These are phyloP conservation scores for Drosophila quinaria DNA, from an alignment of 2,888 invertebrate genomes.

Conservation along the genomic window DNA sequence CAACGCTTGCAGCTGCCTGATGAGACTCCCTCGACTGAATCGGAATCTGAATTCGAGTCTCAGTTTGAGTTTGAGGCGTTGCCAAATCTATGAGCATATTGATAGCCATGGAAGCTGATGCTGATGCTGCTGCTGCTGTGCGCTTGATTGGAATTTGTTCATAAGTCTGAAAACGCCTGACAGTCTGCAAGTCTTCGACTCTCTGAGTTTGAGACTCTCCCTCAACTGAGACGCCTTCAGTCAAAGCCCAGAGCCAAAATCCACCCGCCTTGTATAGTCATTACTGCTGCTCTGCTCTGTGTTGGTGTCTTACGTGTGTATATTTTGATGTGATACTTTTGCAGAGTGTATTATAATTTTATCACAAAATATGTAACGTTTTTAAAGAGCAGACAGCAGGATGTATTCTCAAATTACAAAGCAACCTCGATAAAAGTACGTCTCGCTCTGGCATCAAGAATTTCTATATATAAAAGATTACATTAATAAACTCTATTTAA, in stretches of 20 bases:
- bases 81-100: conserved; percentile 38
- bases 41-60: conserved; percentile 2
- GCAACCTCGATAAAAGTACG: too few species aligned
- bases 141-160: conserved; percentile 69
- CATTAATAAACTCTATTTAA: too few species aligned
- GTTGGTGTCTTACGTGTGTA: conserved; percentile 3
- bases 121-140: conserved; percentile 24
- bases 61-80: conserved; percentile 42
- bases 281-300: conserved; percentile 9
- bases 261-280: conserved; percentile 46
- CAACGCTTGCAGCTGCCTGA: conserved; percentile 61
- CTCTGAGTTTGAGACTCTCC: conserved; percentile 34
- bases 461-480: too few species aligned
- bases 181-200: conserved; percentile 33
- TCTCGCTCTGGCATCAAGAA: too few species aligned
- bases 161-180: conserved; percentile 51
- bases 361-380: neutral
- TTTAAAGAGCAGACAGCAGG: neutral
- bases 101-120: conserved; percentile 30
- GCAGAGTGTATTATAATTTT: neutral
- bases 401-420: too few species aligned
- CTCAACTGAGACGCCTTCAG: conserved; percentile 45
- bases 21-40: conserved; percentile 4
- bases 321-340: neutral
- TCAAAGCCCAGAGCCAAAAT: conserved; percentile 15